Base-by-base conservation (phyloP, 2,888 invertebrate genomes). In the Drosophila robusta region DNA sequence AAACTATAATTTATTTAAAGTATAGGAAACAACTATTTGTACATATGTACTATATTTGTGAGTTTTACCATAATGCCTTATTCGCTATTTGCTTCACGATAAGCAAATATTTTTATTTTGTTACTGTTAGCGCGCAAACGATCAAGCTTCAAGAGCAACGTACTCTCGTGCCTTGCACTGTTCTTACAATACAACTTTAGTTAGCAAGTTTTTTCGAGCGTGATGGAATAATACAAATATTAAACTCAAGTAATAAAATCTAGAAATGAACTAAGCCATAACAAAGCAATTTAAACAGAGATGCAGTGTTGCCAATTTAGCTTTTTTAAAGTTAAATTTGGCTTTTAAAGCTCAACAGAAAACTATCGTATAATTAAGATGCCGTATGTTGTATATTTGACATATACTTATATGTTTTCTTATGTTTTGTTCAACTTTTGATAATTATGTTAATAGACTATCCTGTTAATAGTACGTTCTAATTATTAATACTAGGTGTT, bases 41-140 rank as follows among this genome's bases (percentile, higher is more conserved):
- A n/a, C n/a, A n/a, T 18, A 49, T 11, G 0, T 12, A 12, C 14
- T n/a, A 49, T n/a, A n/a, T 18, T 16, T 38, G 26, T 9, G 11
- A 52, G n/a, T n/a, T 16, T 44, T 52, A 52, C 52, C 52, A 52
- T 52, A n/a, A 42, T 41, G 6, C 3, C 42, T 29, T 41, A 29
- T 29, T 29, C 18, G n/a, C 9, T 42, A 29, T 29, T 29, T 29
- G n/a, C 12, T 42, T 42, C 18, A 16, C 39, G 9, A 44, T 29
- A 39, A 14, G 26, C 6, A 29, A 16, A 41, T 26, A 12, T 36
- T 1, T 12, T n/a, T 18, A 3, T 9, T 42, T 42, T 1, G 3
- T 16, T 29, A 42, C 41, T 26, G 16, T 14, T 16, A 26, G 26
- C 51, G 26, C 42, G 26, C 16, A 26, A 42, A 26, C 7, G 16